Percentiles rank a stretch among this genome's conserved stretches.
These are phyloP conservation scores for Ganaspis sp. DNA, from an alignment of 1,140 invertebrate species.

Conservation along the genomic window DNA sequence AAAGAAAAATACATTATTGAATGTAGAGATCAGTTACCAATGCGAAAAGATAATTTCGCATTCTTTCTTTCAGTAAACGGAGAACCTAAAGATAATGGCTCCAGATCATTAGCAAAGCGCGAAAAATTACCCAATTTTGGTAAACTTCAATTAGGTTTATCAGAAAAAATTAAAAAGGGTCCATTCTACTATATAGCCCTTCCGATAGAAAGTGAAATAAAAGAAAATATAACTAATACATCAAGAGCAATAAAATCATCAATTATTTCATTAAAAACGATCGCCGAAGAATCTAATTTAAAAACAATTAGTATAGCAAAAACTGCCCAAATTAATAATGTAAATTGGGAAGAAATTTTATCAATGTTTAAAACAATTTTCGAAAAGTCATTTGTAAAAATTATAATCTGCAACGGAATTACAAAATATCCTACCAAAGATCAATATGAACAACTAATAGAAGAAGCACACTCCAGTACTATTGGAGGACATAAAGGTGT, in stretches of 20 bases:
- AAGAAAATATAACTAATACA: too few species aligned
- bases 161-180: background rate
- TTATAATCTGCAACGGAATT: background rate
- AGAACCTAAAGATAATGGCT: too few species aligned
- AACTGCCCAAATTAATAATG: background rate
- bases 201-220: background rate
- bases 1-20: too few species aligned
- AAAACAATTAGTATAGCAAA: background rate
- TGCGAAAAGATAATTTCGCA: background rate
- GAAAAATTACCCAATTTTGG: too few species aligned
- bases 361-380: background rate
- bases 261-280: background rate
- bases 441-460: background rate
- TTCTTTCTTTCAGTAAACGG: too few species aligned
- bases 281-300: background rate
- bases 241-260: too few species aligned
- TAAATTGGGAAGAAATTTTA: background rate
- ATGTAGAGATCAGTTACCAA: background rate
- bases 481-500: constrained; percentile 14
- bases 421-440: background rate
- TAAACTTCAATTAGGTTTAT: too few species aligned
- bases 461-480: background rate
- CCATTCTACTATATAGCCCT: background rate
- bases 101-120: too few species aligned
- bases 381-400: background rate